Percentiles rank a stretch among this genome's conserved stretches.
Conservation (phyloP, 2,113 vertebrate genomes). For the Scomber japonicus region DNA sequence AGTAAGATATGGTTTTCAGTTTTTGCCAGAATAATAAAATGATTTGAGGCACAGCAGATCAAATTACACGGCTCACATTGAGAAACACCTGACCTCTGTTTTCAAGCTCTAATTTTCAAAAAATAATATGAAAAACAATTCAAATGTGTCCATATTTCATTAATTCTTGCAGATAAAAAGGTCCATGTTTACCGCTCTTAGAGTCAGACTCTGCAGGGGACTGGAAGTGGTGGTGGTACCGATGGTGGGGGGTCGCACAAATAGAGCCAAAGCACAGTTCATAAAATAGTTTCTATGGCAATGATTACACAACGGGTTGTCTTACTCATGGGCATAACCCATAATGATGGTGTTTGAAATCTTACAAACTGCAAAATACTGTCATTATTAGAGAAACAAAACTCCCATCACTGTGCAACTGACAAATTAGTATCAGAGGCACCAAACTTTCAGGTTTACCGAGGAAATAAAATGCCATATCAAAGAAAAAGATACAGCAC, state of each 20-base stretch:
- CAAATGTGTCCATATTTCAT: conserved; percentile 24
- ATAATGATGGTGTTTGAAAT: conserved; percentile 60
- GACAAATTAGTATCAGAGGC: conserved; percentile 11
- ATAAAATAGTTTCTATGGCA: conserved; percentile 60
- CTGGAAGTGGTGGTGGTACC: conserved; percentile 34
- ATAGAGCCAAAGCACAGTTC: conserved; percentile 59
- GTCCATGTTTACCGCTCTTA: conserved; percentile 55
- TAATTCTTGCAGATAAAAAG: conserved; percentile 44
- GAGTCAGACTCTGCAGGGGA: conserved; percentile 52
- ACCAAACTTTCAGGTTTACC: conserved; percentile 11
- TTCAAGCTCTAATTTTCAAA: conserved; percentile 28
- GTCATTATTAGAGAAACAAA: conserved; percentile 50
- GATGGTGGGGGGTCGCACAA: conserved; percentile 59
- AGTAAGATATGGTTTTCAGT: conserved; percentile 31
- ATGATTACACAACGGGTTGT: conserved; percentile 39
- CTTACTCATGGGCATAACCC: conserved; percentile 40
- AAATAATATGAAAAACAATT: conserved; percentile 26
- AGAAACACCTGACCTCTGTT: conserved; percentile 27
- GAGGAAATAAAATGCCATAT: conserved; percentile 11
- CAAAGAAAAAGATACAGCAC: not conserved
- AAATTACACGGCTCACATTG: conserved; percentile 19
- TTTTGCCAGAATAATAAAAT: conserved; percentile 21
- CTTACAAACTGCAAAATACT: conserved; percentile 36
- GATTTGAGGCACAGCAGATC: conserved; percentile 26
- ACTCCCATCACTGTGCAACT: conserved; percentile 18